Conservation (phyloP, 2,888 invertebrate species). For the Girardia tigrina region DNA sequence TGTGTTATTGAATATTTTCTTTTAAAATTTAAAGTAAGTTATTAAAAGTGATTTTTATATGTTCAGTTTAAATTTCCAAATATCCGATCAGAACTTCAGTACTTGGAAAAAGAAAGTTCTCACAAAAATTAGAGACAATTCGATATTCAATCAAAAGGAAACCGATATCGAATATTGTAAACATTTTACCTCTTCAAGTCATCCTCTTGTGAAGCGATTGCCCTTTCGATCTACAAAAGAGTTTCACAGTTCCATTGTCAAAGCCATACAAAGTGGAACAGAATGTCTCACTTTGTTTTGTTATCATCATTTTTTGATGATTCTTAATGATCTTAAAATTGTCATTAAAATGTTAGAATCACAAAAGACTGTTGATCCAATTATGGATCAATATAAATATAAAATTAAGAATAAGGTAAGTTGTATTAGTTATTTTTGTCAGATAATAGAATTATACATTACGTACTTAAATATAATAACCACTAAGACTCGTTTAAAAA, state of each 20-base stretch:
- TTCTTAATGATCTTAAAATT: conserved; percentile 5
- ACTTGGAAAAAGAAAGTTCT: not conserved
- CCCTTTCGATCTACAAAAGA: not conserved
- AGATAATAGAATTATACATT: too few species aligned
- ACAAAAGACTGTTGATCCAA: not conserved
- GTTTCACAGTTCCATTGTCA: not conserved
- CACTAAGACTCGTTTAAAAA: too few species aligned
- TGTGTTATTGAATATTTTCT: too few species aligned
- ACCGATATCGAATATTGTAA: not conserved
- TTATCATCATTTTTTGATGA: not conserved
- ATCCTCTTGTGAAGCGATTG: not conserved
- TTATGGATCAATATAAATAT: not conserved
- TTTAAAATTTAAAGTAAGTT: too few species aligned
- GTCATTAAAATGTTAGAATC: not conserved
- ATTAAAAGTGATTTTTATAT: not conserved
- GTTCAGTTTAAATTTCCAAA: not conserved
- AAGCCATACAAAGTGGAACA: not conserved
- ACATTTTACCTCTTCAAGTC: not conserved
- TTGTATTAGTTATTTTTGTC: too few species aligned
- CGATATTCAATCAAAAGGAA: not conserved
- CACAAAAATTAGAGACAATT: not conserved
- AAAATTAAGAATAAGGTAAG: not conserved
- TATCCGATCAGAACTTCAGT: not conserved
- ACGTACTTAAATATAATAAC: too few species aligned
- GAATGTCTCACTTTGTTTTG: conserved; percentile 11